A percentile compares a stretch with the other conserved stretches of the same genome.
Conservation (phyloP, 2,113 vertebrate species). For the Cebidichthys violaceus region DNA sequence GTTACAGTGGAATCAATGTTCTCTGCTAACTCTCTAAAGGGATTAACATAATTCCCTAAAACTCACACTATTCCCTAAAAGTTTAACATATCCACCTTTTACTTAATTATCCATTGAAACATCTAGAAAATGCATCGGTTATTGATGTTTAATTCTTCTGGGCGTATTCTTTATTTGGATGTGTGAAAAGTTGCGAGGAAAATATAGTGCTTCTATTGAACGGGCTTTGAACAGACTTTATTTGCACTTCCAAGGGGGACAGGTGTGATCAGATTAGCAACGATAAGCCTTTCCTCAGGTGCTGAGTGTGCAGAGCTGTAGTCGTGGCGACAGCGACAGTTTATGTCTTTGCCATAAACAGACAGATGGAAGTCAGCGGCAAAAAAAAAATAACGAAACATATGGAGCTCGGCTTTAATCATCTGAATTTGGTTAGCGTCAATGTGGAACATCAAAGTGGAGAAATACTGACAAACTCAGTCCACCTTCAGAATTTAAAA, state of each 20-base stretch:
- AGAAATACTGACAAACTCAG: neutral
- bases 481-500: neutral
- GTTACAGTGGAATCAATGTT: neutral
- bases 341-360: slow-evolving; percentile 19
- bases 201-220: neutral
- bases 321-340: slow-evolving; percentile 10
- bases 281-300: slow-evolving; percentile 18
- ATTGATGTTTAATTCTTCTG: neutral
- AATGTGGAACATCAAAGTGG: neutral
- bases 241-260: neutral
- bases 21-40: neutral
- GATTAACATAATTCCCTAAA: neutral
- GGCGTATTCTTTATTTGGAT: neutral
- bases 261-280: slow-evolving; percentile 24
- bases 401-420: slow-evolving; percentile 36
- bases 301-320: slow-evolving; percentile 9
- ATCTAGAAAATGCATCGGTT: neutral
- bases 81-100: neutral
- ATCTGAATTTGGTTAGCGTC: slow-evolving; percentile 13
- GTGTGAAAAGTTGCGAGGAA: neutral
- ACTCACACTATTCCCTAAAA: neutral
- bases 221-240: neutral
- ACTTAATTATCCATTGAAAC: neutral
- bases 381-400: slow-evolving; percentile 12
- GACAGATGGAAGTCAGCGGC: slow-evolving; percentile 42